Percentiles rank a stretch among this genome's conserved stretches.
Conservation (phyloP, 2,888 invertebrate genomes). For the Tiliacea citrago region DNA sequence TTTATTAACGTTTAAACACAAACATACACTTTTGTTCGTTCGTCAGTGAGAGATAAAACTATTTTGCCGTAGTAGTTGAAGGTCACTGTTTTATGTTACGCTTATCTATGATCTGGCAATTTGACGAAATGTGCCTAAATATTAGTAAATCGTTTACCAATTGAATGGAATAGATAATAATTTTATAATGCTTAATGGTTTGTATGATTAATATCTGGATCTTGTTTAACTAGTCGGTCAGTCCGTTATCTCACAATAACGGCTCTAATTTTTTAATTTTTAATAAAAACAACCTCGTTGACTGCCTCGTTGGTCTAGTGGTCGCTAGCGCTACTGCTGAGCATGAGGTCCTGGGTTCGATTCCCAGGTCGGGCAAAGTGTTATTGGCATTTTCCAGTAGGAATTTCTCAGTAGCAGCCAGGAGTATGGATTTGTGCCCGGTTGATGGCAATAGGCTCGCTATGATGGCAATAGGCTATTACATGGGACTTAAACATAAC, state of each 20-base stretch:
- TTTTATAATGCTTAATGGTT: neutral
- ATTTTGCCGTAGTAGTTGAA: slow-evolving; percentile 30
- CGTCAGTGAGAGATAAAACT: slow-evolving; percentile 27
- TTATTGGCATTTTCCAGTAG: too few relatives aligned
- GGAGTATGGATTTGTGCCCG: too few relatives aligned
- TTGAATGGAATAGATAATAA: neutral
- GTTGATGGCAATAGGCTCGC: too few relatives aligned
- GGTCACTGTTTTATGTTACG: slow-evolving; percentile 27
- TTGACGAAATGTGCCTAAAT: neutral
- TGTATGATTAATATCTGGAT: neutral
- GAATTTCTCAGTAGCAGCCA: too few relatives aligned
- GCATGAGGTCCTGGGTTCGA: too few relatives aligned
- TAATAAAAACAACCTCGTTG: too few relatives aligned
- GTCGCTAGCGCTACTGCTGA: too few relatives aligned
- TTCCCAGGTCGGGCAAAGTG: too few relatives aligned
- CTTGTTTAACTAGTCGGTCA: neutral
- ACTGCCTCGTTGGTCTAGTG: too few relatives aligned
- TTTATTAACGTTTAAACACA: slow-evolving; percentile 39
- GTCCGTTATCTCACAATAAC: neutral
- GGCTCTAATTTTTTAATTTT: too few relatives aligned
- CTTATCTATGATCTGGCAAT: slow-evolving; percentile 10
- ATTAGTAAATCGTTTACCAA: neutral
- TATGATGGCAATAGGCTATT: too few relatives aligned
- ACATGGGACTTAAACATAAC: too few relatives aligned
- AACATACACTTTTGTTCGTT: slow-evolving; percentile 3